A percentile compares a stretch with the other conserved stretches of the same genome.
These are phyloP conservation scores for Martes martes DNA, from an alignment of 2,113 vertebrate genomes.

Conservation along the genomic window DNA sequence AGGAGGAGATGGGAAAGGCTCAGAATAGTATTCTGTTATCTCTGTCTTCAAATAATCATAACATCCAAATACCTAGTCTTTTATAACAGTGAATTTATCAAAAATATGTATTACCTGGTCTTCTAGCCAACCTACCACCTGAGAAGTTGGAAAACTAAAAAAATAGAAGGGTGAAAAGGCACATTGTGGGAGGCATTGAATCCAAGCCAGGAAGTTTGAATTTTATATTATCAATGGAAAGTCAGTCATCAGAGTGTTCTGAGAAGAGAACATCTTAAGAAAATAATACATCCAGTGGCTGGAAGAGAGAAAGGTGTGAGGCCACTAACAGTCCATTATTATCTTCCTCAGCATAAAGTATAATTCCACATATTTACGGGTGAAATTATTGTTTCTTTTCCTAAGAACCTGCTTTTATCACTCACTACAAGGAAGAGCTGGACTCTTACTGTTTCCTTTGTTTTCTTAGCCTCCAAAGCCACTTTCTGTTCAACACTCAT, in stretches of 20 bases:
- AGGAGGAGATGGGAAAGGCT: not conserved
- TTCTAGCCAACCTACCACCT: not conserved
- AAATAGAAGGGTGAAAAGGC: not conserved
- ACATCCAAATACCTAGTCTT: not conserved
- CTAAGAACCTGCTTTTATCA: not conserved
- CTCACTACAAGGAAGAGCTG: not conserved
- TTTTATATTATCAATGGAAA: not conserved
- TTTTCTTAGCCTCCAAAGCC: not conserved
- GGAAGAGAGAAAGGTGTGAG: not conserved
- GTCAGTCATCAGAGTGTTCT: not conserved
- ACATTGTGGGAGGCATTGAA: not conserved
- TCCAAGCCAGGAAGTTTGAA: not conserved
- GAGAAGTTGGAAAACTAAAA: not conserved
- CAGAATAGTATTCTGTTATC: not conserved
- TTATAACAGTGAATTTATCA: not conserved
- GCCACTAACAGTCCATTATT: not conserved
- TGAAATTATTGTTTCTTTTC: not conserved
- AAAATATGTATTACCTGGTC: not conserved
- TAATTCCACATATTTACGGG: not conserved
- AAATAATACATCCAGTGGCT: not conserved
- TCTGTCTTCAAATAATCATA: not conserved
- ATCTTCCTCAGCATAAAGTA: not conserved
- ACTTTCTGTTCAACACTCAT: not conserved
- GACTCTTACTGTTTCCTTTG: too few species aligned
- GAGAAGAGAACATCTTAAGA: not conserved